Conservation (phyloP, 1,140 invertebrate species). For the Conopomorpha cramerella region DNA sequence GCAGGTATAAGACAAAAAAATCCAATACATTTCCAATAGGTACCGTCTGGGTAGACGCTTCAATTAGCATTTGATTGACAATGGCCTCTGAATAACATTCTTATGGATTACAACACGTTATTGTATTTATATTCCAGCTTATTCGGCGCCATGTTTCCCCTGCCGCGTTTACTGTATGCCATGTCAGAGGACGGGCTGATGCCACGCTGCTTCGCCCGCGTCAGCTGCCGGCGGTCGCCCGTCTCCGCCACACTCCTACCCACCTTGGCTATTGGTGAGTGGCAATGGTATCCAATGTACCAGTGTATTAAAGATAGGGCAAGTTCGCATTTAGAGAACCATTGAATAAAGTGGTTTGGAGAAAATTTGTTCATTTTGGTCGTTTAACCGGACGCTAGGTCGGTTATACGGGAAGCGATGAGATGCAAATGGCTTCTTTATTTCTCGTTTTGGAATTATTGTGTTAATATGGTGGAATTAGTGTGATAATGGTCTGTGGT, state of each 20-base stretch:
- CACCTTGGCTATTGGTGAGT: slow-evolving; percentile 72
- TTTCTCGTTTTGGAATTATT: no score
- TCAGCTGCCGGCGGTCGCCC: slow-evolving; percentile 74
- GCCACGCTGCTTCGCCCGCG: slow-evolving; percentile 70
- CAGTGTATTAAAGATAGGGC: not conserved
- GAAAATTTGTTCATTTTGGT: not conserved
- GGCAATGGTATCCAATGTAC: not conserved
- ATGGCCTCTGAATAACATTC: no score
- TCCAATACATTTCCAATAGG: no score
- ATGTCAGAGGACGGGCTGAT: slow-evolving; percentile 86
- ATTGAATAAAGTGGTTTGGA: not conserved
- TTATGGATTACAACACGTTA: no score
- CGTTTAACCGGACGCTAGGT: not conserved
- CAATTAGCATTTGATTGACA: no score
- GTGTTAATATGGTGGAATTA: no score
- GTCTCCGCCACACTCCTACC: slow-evolving; percentile 78
- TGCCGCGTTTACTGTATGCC: slow-evolving; percentile 83
- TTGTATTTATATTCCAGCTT: slow-evolving; percentile 59
- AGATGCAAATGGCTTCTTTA: not conserved
- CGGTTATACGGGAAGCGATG: not conserved
- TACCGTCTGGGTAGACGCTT: no score
- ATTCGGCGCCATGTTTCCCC: slow-evolving; percentile 82
- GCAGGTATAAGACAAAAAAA: no score
- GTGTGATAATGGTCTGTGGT: no score
- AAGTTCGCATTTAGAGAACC: not conserved